A percentile compares a stretch with the other conserved stretches of the same genome.
Conservation (phyloP, 1,140 invertebrate genomes). For the Drosophila fuyamai region DNA sequence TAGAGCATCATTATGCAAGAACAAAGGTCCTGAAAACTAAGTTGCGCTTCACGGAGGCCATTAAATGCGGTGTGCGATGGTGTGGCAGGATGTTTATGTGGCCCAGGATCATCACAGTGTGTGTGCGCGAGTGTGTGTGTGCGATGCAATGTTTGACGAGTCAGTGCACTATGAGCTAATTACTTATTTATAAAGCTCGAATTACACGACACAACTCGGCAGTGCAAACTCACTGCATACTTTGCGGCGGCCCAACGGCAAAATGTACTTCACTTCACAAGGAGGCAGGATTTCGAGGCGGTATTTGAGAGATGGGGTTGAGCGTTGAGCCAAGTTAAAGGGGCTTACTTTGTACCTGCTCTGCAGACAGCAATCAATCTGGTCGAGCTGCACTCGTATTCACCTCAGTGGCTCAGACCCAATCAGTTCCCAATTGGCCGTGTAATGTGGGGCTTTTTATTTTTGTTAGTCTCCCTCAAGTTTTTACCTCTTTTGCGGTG, state of each 20-base stretch:
- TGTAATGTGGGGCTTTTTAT: conserved; percentile 52
- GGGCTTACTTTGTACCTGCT: conserved; percentile 8
- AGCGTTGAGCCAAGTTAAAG: background rate
- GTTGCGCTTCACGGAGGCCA: conserved; percentile 48
- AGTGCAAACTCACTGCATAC: conserved; percentile 32
- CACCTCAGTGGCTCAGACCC: conserved; percentile 33
- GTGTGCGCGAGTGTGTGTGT: conserved; percentile 1
- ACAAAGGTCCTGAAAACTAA: conserved; percentile 47
- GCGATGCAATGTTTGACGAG: conserved; percentile 18
- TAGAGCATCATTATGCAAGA: conserved; percentile 42
- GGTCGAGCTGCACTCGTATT: conserved; percentile 22
- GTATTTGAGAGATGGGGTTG: conserved; percentile 1
- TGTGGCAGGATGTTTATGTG: background rate
- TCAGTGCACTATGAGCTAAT: conserved; percentile 57
- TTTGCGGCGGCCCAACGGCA: conserved; percentile 28
- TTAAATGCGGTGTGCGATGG: conserved; percentile 34
- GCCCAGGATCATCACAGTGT: background rate
- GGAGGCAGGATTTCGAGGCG: conserved; percentile 22
- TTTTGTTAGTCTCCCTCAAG: conserved; percentile 36
- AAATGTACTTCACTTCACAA: conserved; percentile 11
- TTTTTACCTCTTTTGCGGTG: conserved; percentile 16
- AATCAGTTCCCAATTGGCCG: conserved; percentile 62
- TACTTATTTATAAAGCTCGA: conserved; percentile 63
- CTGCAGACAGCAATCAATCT: conserved; percentile 47
- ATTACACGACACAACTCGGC: conserved; percentile 34